These are phyloP conservation scores for Darevskia mixta DNA, from an alignment of 2,797 vertebrate genomes.

Conservation along the genomic window DNA sequence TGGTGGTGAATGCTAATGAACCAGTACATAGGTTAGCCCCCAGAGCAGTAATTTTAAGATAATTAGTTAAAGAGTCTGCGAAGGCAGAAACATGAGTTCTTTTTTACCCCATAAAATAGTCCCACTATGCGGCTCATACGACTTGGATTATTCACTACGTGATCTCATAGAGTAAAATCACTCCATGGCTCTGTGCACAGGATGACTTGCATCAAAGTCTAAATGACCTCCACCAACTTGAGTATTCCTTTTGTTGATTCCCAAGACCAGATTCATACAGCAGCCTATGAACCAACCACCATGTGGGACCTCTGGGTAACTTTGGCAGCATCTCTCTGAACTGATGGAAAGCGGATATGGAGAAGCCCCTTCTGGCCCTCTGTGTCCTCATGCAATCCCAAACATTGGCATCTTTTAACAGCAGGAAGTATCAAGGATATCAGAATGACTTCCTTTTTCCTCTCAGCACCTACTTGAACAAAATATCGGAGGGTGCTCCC, in stretches of 20 bases:
- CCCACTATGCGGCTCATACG: neutral
- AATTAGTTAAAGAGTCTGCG: constrained; percentile 46
- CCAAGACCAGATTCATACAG: neutral
- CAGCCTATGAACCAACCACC: neutral
- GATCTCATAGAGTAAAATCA: neutral
- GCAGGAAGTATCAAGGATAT: no score
- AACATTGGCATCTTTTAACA: neutral
- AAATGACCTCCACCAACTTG: neutral
- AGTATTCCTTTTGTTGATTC: neutral
- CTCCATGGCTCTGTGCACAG: neutral
- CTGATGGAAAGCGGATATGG: neutral
- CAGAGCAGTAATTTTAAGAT: constrained; percentile 55
- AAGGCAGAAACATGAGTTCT: constrained; percentile 27
- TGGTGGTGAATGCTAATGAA: constrained; percentile 44
- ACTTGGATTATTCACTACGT: constrained; percentile 27
- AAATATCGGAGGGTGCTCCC: no score
- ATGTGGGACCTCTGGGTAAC: neutral
- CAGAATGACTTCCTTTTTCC: no score
- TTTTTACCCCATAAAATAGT: neutral
- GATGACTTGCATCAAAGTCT: neutral
- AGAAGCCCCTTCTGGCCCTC: neutral
- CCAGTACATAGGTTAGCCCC: neutral
- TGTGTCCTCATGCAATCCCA: neutral
- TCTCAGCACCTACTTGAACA: no score
- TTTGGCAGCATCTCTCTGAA: neutral